Evolutionary conservation across 2,888 invertebrate species (phyloP).

Genomic region (Creontiades dilutus): DNA sequence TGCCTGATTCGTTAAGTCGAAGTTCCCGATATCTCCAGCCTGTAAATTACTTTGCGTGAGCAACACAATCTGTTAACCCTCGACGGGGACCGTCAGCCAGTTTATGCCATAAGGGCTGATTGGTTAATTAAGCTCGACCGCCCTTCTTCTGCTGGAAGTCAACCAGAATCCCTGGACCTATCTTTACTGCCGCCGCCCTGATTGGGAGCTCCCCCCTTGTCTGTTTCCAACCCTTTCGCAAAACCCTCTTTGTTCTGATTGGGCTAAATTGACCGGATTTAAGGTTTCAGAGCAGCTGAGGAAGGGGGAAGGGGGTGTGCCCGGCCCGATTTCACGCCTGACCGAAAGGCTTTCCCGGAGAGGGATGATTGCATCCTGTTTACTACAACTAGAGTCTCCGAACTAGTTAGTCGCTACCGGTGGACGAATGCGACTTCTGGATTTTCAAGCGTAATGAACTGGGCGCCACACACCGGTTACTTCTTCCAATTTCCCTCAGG

Average conservation of each 20-base stretch:
- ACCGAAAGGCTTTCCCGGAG: constrained; percentile 7
- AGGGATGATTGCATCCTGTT: constrained; percentile 39
- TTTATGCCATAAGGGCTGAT: constrained; percentile 35
- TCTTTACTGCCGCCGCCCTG: constrained; percentile 20
- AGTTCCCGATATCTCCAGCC: neutral
- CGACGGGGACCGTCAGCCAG: constrained; percentile 8
- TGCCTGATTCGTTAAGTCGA: neutral
- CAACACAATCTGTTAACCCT: constrained; percentile 30
- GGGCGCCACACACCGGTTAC: neutral
- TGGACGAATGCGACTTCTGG: neutral
- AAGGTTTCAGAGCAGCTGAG: neutral
- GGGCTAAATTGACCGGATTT: constrained; percentile 39
- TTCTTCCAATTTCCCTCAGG: neutral
- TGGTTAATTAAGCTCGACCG: constrained; percentile 12
- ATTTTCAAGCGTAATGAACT: neutral
- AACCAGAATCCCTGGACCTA: constrained; percentile 37
- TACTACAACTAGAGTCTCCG: neutral
- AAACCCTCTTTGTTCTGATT: constrained; percentile 38
- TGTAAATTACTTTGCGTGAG: constrained; percentile 19
- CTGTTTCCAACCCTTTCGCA: neutral
- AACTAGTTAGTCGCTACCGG: neutral
- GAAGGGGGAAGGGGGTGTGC: neutral
- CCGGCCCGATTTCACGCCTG: constrained; percentile 32
- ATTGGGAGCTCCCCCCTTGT: neutral
- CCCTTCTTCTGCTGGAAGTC: constrained; percentile 31